Evolutionary conservation across 1,140 invertebrate genomes (phyloP), one percentile per base, ranked within the genome.

Genomic region (Habropoda laboriosa): DNA sequence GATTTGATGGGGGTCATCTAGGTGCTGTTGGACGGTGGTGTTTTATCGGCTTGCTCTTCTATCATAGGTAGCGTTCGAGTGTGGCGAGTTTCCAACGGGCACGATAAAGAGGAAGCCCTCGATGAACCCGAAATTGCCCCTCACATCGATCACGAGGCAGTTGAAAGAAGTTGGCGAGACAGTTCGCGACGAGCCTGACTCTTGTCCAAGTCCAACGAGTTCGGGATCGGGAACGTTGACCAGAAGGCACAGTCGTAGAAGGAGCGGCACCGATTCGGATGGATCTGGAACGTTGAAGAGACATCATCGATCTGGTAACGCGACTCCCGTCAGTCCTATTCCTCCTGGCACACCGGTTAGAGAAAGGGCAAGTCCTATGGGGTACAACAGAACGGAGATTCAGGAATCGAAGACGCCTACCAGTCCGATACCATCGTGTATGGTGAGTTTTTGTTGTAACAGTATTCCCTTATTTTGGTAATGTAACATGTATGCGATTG

Each of bases 91-190:
- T 81, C 93, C 92, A 53, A 93, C 92, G 0, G 95, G 95, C 24
- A 98, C 97, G 38, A 98, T 98, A 57, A 98, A 98, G 90, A 94
- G 97, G 32, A 98, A 98, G 89, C 97, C 97, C 0, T 97, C 96
- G 10, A 96, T 97, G 95, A 97, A 97, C 89, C 97, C 97, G 0
- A 97, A 97, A 90, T 94, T 98, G n/a, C 97, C 97, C 0, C 89
- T 98, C 57, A 98, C 97, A 12, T 97, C 96, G 73, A 98, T 97
- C 88, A 98, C 97, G 1, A 93, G 97, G n/a, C 97, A 97, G 84
- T 91, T 97, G 63, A 97, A 97, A 87, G 96, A 97, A 87, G 96
- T 97, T 77, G 96, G 96, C 0, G 96, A 97, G 80, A 95, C 94
- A 1, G 92, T 92, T 10, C 86, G 92, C 0, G 92, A 93, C 45